phyloP scores from a whole-genome alignment of 2,113 vertebrate species.

The Nannospalax galili region DNA sequence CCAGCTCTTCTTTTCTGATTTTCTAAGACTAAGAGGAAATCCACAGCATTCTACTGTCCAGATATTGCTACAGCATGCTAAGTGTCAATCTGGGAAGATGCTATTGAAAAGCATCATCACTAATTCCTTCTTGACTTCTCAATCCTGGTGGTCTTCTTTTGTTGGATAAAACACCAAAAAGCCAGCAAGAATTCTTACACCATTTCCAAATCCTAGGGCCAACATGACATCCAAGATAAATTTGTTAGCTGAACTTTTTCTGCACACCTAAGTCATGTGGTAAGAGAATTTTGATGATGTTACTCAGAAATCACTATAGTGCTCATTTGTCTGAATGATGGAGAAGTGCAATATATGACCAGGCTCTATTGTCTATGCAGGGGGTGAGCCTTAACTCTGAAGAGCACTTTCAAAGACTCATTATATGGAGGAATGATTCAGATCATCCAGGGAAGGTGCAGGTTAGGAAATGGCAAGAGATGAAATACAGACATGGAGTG shows the following conservation, averaged over 20 bases:
- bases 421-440: not conserved
- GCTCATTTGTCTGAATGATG: not conserved
- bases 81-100: not conserved
- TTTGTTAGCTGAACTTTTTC: not conserved
- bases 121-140: not conserved
- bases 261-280: not conserved
- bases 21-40: conserved; percentile 1
- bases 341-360: not conserved
- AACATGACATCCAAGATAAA: not conserved
- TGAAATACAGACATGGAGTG: not conserved
- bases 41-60: not conserved
- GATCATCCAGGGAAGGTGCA: not conserved
- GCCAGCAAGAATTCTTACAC: not conserved
- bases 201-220: not conserved
- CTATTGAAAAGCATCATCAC: not conserved
- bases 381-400: not conserved
- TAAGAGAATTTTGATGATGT: not conserved
- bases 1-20: not conserved
- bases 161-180: not conserved
- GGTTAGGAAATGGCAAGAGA: not conserved
- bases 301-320: not conserved
- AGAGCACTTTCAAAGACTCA: not conserved
- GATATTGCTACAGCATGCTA: not conserved
- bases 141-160: not conserved
- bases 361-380: not conserved